Base-by-base conservation (phyloP, 1,140 invertebrate species). In the Drosophila orena region DNA sequence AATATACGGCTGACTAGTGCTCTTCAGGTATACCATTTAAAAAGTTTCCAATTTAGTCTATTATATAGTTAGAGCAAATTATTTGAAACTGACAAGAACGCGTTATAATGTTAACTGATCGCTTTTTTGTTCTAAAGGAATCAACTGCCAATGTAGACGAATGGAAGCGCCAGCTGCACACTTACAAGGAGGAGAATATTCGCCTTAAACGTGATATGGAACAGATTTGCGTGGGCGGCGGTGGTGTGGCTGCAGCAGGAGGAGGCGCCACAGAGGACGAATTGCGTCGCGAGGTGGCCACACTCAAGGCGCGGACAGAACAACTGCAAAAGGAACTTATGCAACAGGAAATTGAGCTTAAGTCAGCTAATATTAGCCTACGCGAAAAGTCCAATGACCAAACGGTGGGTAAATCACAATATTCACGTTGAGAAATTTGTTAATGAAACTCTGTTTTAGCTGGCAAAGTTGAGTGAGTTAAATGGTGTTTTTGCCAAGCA, bases 141-240 rank as follows among this genome's bases (percentile, higher is more conserved):
- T 98, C 97, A 74, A 99, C 98, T 27, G 97, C 98, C 42, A 99
- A 99, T 93, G 98, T 99, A 7, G 98, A 99, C 88, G 98, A 99
- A 92, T 99, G 98, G 98, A 99, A 99, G 93, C 95, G 97, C 77
- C 98, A 99, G 91, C 94, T 99, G 59, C 98, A 98, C 77, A 96
- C 97, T 38, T 98, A 99, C 89, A 98, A 99, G 93, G 98, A 99
- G 90, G 98, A 99, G 93, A 98, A 98, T 93, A 95, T 96, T 55
- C 94, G 97, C 65, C 95, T 99, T 75, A 98, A 98, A 93, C 90
- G 91, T 12, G 92, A 92, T 49, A 91, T 92, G 81, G 92, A 92
- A 17, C 42, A 86, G 37, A 30, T 91, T 24, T 86, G 91, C 11
- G 78, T 79, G 8, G 74, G 92, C 15, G 91, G 69, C 2, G 65